These are phyloP conservation scores for Drosophila atripex DNA, from an alignment of 2,888 invertebrate genomes.

Conservation along the genomic window DNA sequence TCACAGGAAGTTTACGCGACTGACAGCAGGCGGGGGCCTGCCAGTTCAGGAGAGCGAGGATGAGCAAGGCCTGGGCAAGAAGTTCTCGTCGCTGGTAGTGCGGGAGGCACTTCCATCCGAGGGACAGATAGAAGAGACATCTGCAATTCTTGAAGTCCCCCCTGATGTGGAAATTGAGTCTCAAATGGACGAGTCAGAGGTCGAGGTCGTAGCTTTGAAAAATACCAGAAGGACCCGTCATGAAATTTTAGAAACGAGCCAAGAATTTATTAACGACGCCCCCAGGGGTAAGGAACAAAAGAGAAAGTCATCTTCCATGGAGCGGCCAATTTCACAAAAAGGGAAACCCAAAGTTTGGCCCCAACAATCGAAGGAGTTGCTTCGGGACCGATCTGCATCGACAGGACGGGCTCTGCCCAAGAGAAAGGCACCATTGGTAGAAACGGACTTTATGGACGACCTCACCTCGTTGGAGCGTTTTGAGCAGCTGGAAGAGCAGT, in stretches of 20 bases:
- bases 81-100: neutral
- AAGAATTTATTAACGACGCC: neutral
- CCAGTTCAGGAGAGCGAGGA: conserved; percentile 13
- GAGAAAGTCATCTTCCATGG: neutral
- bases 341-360: neutral
- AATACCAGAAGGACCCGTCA: neutral
- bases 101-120: neutral
- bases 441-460: neutral
- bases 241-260: neutral
- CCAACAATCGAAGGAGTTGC: neutral
- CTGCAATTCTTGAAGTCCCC: too few species aligned
- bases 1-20: conserved; percentile 44
- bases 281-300: neutral
- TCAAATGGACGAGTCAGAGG: neutral
- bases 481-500: neutral
- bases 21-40: neutral
- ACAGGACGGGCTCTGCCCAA: neutral
- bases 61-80: conserved; percentile 1
- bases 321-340: neutral
- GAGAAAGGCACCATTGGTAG: neutral
- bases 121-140: neutral
- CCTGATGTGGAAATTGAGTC: neutral
- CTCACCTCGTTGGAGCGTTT: neutral
- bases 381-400: neutral
- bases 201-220: neutral